phyloP scores from a whole-genome alignment of 2,113 vertebrate genomes.

The Bettongia penicillata region DNA sequence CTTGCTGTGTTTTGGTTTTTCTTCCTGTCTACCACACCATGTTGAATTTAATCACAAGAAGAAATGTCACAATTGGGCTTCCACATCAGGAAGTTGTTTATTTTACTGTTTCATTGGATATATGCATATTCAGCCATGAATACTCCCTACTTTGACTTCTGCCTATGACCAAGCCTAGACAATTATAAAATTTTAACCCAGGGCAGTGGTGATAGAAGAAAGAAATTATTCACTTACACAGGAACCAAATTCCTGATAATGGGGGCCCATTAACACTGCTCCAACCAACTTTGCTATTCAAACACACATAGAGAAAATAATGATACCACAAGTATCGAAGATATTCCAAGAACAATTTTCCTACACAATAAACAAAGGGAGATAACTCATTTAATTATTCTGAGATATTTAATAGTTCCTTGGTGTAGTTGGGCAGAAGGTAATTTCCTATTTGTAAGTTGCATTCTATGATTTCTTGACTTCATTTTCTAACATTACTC shows the following conservation, averaged over 20 bases:
- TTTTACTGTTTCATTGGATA: too few relatives aligned
- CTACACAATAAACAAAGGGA: background rate
- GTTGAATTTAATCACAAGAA: too few relatives aligned
- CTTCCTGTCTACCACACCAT: too few relatives aligned
- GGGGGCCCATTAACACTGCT: background rate
- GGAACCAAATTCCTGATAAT: background rate
- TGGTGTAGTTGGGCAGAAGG: slow-evolving; percentile 64
- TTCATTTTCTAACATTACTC: slow-evolving; percentile 62
- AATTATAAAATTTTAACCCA: too few relatives aligned
- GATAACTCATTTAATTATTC: slow-evolving; percentile 33
- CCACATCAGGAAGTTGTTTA: too few relatives aligned
- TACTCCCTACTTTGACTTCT: too few relatives aligned
- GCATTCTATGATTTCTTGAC: slow-evolving; percentile 61
- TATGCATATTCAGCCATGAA: too few relatives aligned
- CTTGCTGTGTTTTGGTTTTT: too few relatives aligned
- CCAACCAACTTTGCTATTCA: background rate
- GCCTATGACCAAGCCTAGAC: too few relatives aligned
- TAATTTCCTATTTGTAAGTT: slow-evolving; percentile 72
- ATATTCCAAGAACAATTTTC: background rate
- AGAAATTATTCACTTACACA: too few relatives aligned
- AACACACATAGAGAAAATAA: background rate
- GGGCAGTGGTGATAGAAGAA: too few relatives aligned
- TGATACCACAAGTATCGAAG: background rate
- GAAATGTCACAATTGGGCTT: too few relatives aligned
- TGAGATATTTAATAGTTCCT: slow-evolving; percentile 73